Evolutionary conservation across 2,113 vertebrate genomes (phyloP).

Genomic region (Ailuropoda melanoleuca): DNA sequence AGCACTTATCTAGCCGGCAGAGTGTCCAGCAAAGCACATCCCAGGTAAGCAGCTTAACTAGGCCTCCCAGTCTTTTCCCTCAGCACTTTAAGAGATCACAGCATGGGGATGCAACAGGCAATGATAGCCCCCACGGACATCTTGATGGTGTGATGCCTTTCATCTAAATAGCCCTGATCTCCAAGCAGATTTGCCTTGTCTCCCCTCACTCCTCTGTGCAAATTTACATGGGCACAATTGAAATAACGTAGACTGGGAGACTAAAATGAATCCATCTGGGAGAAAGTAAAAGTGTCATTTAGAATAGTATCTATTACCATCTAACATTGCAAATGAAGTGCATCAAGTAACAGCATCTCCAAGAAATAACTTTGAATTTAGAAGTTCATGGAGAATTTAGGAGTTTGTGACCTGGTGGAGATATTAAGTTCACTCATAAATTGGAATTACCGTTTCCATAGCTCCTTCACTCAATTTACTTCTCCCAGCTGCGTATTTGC

Average conservation of each 20-base stretch:
- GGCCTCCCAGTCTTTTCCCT: background rate
- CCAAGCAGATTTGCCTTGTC: background rate
- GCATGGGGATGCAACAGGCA: background rate
- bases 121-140: background rate
- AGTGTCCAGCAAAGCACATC: constrained; percentile 97
- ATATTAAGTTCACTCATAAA: background rate
- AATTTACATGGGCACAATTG: constrained; percentile 26
- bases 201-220: constrained; percentile 10
- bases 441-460: background rate
- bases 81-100: background rate
- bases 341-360: background rate
- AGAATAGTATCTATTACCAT: background rate
- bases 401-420: background rate
- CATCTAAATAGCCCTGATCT: background rate
- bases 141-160: background rate
- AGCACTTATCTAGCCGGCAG: constrained; percentile 98
- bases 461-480: background rate
- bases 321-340: background rate
- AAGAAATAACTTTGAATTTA: constrained; percentile 7
- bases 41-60: constrained; percentile 87
- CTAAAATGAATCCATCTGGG: background rate
- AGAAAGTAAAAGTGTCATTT: constrained; percentile 19
- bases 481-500: background rate
- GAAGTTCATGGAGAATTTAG: background rate
- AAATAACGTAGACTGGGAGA: background rate